Evolutionary conservation across 2,888 invertebrate genomes (phyloP).

Genomic region (Phytoseiulus persimilis): DNA sequence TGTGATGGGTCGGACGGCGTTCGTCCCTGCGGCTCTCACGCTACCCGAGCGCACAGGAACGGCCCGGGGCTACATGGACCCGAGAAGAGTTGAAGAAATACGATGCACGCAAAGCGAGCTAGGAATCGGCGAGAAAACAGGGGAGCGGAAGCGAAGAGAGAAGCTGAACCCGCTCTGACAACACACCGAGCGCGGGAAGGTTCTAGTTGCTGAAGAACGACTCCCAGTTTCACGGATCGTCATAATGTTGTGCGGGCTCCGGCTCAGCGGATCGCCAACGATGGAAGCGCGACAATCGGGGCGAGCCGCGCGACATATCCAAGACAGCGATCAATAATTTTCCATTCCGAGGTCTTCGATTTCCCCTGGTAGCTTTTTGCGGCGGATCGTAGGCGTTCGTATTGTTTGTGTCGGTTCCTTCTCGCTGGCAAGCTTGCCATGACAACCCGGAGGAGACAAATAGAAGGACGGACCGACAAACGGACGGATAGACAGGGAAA

Average conservation of each 20-base stretch:
- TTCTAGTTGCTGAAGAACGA: background rate
- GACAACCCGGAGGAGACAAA: background rate
- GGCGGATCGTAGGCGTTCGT: background rate
- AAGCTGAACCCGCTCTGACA: background rate
- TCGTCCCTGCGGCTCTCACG: background rate
- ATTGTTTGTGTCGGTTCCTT: background rate
- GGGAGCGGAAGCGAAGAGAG: too few relatives aligned
- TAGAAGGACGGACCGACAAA: background rate
- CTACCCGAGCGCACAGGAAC: background rate
- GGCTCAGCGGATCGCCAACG: background rate
- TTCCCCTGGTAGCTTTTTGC: background rate
- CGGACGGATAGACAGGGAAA: background rate
- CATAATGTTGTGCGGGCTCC: background rate
- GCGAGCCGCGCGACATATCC: background rate
- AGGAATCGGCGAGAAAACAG: too few relatives aligned
- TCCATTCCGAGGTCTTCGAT: background rate
- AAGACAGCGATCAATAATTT: background rate
- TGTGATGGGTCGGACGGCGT: background rate
- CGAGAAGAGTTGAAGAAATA: background rate
- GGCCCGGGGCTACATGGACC: background rate
- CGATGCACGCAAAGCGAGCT: background rate
- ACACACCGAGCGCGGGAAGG: background rate
- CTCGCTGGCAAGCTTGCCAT: background rate
- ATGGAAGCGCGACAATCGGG: background rate
- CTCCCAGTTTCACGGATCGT: background rate